Base-by-base conservation (phyloP, 2,888 invertebrate genomes). In the Tanytarsus gracilentus region DNA sequence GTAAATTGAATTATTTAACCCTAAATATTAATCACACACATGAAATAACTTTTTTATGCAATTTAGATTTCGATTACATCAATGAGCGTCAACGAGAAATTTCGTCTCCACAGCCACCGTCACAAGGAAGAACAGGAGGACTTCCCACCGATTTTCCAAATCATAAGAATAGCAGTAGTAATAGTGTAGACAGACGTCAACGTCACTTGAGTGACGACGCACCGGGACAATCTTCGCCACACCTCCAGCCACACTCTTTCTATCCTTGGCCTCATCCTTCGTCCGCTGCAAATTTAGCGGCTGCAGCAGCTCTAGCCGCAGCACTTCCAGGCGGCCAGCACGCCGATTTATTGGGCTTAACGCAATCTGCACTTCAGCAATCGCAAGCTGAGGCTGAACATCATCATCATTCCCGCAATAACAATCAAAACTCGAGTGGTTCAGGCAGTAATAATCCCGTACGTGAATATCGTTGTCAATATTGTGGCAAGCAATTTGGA, bases 401-500 rank as follows among this genome's bases (percentile, higher is more conserved):
- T 16, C 60, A 60, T 23, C 60, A 60, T 26, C 56, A 56, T 56
- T 60, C 60, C n/a, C 49, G 60, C 14, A 49, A 23, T 18, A 60
- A 60, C 21, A 56, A 27, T 29, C 49, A 36, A 30, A 60, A 50
- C 16, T 27, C 44, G 18, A 27, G 44, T 16, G 26, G 44, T 16
- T 49, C 50, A 14, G 50, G 60, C 50, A 60, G 33, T 5, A 36
- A 18, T 14, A 59, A 33, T 25, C 85, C 86, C 53, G 86, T 88
- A 48, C 80, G 90, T 61, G 90, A 90, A 71, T 91, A 91, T 71
- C 84, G 89, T 62, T 91, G 90, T 71, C 88, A 87, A 70, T 90
- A 90, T 72, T 90, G 90, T 72, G 89, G 89, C 61, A 91, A 91
- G 74, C 90, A 90, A 73, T 91, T 91, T 68, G 90, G 90, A 62